phyloP scores from a whole-genome alignment of 2,888 invertebrate species.

The Drosophila borealis region DNA sequence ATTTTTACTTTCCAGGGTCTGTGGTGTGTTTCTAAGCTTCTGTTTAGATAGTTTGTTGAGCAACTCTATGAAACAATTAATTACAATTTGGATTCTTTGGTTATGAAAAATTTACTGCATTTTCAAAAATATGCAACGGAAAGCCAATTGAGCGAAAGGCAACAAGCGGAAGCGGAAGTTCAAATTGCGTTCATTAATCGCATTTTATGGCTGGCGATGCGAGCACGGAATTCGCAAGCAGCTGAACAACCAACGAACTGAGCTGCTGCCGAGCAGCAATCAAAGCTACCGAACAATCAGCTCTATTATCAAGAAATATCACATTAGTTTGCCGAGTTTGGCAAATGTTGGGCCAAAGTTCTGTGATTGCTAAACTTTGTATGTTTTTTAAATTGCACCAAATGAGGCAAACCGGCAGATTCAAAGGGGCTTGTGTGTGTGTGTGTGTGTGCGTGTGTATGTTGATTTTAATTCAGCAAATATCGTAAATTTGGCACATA shows the following conservation, averaged over 20 bases:
- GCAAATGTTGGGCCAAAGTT: slow-evolving; percentile 49
- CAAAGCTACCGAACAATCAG: slow-evolving; percentile 43
- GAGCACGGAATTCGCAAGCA: slow-evolving; percentile 50
- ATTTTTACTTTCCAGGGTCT: slow-evolving; percentile 15
- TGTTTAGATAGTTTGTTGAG: slow-evolving; percentile 22
- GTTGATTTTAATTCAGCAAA: slow-evolving; percentile 72
- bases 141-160: slow-evolving; percentile 12
- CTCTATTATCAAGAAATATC: slow-evolving; percentile 65
- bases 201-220: slow-evolving; percentile 47
- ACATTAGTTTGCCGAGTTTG: slow-evolving; percentile 59
- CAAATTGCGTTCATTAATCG: slow-evolving; percentile 55
- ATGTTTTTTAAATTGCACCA: slow-evolving; percentile 67
- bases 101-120: slow-evolving; percentile 2
- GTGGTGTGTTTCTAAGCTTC: not conserved
- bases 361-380: slow-evolving; percentile 52
- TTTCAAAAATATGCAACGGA: slow-evolving; percentile 8
- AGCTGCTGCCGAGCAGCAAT: slow-evolving; percentile 10
- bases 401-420: slow-evolving; percentile 42
- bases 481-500: slow-evolving; percentile 72
- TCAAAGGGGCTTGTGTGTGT: not conserved
- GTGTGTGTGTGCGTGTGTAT: slow-evolving; percentile 16
- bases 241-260: slow-evolving; percentile 7
- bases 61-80: slow-evolving; percentile 10
- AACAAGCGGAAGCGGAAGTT: slow-evolving; percentile 51
- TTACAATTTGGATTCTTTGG: not conserved